Evolutionary conservation across 2,888 invertebrate species (phyloP), one percentile per base, ranked within the genome.

Genomic region (Caenorhabditis sinica): DNA sequence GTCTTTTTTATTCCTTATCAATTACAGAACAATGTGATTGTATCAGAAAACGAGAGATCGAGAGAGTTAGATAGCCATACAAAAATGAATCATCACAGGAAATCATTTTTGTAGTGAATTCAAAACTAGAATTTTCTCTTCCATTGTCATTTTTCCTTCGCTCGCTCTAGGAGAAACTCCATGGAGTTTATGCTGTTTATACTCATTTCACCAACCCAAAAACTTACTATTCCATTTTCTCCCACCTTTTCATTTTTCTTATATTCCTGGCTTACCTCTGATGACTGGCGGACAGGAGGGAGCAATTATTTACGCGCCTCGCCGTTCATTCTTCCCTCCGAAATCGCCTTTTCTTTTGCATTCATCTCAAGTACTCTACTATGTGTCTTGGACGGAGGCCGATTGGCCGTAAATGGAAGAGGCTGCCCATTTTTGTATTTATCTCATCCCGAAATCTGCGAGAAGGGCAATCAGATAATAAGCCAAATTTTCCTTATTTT

Each of bases 341-440:
- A 56, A 80, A 80, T 80, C 66, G 72, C 60, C 72, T 66, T 79
- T 79, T 79, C 65, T 65, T 71, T 77, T 53, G 65, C 79, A 79
- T 79, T 79, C 79, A 79, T 79, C 79, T 79, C 79, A 79, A 79
- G 79, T 79, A 61, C 68, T 76, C 66, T 15, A 11, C 49, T 73
- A 36, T 25, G 49, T 60, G 33, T 60, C 8, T 53, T 68, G 40
- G 40, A 40, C 6, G 13, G 11, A 40, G 9, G 75, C n/a, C 74
- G 63, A 60, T 61, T 36, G 40, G 20, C 56, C 69, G 20, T 23
- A 56, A 56, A 51, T 43, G 43, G 56, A 51, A 25, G 17, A 28
- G 40, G 13, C 36, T n/a, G 51, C n/a, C n/a, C n/a, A n/a, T n/a
- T n/a, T n/a, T n/a, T n/a, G n/a, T n/a, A n/a, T n/a, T n/a, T n/a